These are phyloP conservation scores for Diplosoma virens DNA, from an alignment of 23 tunicate genomes.

Conservation along the genomic window DNA sequence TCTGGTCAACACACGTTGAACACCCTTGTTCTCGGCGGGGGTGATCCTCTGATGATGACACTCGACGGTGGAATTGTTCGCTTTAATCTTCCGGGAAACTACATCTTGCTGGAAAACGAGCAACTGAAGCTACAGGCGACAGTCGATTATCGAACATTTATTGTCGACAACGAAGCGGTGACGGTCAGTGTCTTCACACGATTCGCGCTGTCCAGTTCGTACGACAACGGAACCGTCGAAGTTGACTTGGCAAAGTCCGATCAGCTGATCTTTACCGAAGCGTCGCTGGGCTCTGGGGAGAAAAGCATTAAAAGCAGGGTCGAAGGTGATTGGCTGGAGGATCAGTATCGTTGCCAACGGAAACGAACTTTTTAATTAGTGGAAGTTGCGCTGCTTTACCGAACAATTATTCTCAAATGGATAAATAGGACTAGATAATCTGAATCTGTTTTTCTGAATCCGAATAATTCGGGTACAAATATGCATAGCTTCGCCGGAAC, in stretches of 20 bases:
- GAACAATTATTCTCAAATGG: too few relatives aligned
- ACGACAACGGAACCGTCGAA: not conserved
- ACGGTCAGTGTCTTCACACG: not conserved
- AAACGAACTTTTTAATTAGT: too few relatives aligned
- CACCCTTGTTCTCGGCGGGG: slow-evolving; percentile 54
- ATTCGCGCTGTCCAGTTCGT: not conserved
- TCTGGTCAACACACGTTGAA: slow-evolving; percentile 11
- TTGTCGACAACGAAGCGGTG: not conserved
- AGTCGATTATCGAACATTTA: slow-evolving; percentile 35
- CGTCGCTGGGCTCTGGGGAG: not conserved
- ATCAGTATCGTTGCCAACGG: too few relatives aligned
- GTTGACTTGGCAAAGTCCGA: not conserved
- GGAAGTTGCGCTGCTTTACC: too few relatives aligned
- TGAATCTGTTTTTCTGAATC: too few relatives aligned
- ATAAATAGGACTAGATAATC: too few relatives aligned
- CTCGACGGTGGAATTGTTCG: slow-evolving; percentile 62
- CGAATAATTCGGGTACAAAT: too few relatives aligned
- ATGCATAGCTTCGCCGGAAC: too few relatives aligned
- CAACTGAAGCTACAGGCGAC: slow-evolving; percentile 34
- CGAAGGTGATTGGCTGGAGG: not conserved
- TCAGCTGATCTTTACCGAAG: not conserved
- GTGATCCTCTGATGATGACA: slow-evolving; percentile 54
- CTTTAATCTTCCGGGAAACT: slow-evolving; percentile 59
- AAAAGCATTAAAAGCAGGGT: not conserved
- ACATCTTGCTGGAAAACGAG: slow-evolving; percentile 35